Percentiles rank a stretch among this genome's conserved stretches.
Conservation (phyloP, 2,888 invertebrate genomes). For the Diloba caeruleocephala region DNA sequence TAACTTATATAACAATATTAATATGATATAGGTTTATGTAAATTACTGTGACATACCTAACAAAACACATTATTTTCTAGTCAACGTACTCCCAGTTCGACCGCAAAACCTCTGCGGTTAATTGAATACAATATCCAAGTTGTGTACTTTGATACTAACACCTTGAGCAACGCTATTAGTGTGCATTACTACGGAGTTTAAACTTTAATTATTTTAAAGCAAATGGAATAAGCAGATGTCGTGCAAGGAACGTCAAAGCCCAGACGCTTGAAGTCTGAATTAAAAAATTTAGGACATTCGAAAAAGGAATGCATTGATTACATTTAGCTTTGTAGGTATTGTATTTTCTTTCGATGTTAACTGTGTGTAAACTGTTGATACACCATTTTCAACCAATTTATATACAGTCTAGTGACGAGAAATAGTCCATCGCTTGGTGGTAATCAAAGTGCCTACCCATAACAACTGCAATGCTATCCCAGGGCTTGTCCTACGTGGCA, state of each 20-base stretch:
- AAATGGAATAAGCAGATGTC: not conserved
- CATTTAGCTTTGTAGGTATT: too few relatives aligned
- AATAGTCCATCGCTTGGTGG: too few relatives aligned
- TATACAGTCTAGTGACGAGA: too few relatives aligned
- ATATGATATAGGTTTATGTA: slow-evolving; percentile 10
- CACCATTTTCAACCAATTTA: too few relatives aligned
- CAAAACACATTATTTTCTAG: slow-evolving; percentile 40
- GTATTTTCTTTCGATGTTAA: too few relatives aligned
- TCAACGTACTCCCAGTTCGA: slow-evolving; percentile 23
- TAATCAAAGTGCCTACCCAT: too few relatives aligned
- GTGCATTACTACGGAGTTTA: not conserved
- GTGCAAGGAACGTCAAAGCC: not conserved
- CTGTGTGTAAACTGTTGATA: too few relatives aligned
- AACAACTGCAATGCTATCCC: too few relatives aligned
- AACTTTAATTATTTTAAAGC: too few relatives aligned
- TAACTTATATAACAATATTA: slow-evolving; percentile 15
- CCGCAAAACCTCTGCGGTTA: slow-evolving; percentile 50
- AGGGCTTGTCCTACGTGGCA: too few relatives aligned
- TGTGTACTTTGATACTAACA: slow-evolving; percentile 26
- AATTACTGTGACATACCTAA: slow-evolving; percentile 25
- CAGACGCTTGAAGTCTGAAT: not conserved
- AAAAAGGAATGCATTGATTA: too few relatives aligned
- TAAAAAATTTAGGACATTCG: not conserved
- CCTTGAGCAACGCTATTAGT: slow-evolving; percentile 5
- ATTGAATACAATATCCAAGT: slow-evolving; percentile 34